Evolutionary conservation across 2,113 vertebrate species (phyloP).

Genomic region (Daubentonia madagascariensis): DNA sequence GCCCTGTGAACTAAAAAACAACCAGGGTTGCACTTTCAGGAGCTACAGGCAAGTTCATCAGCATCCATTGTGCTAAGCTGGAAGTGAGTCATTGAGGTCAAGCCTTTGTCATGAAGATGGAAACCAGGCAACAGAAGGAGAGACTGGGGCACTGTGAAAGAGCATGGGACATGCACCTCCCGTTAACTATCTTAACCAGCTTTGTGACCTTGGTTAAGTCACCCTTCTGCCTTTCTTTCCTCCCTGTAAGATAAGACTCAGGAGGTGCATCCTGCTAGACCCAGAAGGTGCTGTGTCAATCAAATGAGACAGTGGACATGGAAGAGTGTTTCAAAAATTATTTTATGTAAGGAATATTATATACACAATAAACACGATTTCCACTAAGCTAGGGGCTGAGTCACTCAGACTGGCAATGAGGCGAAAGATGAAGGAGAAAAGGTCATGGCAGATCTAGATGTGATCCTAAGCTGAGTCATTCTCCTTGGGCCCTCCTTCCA

Average conservation of each 20-base stretch:
- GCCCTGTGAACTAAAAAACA: neutral
- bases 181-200: neutral
- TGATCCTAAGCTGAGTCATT: neutral
- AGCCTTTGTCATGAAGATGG: neutral
- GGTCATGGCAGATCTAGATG: neutral
- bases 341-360: neutral
- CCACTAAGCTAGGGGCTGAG: slow-evolving; percentile 21
- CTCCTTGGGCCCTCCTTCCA: neutral
- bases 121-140: neutral
- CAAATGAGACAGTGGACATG: neutral
- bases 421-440: slow-evolving; percentile 3
- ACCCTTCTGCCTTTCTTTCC: neutral
- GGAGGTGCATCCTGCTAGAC: rapidly evolving
- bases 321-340: neutral
- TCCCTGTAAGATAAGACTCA: neutral
- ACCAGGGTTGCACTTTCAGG: neutral
- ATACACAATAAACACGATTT: neutral
- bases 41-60: neutral
- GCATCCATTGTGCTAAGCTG: neutral
- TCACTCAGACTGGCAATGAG: slow-evolving; percentile 16
- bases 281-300: neutral
- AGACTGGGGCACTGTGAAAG: neutral
- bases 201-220: neutral
- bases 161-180: neutral
- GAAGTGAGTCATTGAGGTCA: neutral